Conservation (phyloP, 2,888 invertebrate genomes). For the Eupithecia inturbata region DNA sequence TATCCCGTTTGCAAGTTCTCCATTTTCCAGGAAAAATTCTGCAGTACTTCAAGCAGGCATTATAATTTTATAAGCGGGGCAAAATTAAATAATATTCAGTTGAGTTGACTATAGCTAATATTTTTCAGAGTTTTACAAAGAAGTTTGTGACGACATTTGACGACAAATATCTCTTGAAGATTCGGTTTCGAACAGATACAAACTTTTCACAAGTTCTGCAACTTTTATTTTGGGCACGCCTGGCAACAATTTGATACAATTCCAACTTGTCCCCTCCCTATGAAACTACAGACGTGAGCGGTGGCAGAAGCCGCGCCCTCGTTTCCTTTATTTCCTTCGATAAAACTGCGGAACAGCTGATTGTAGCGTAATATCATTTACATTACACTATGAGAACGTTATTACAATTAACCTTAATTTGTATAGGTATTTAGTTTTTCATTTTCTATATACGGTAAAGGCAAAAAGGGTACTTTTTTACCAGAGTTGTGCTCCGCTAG, state of each 20-base stretch:
- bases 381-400: not conserved
- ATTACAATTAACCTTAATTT: not conserved
- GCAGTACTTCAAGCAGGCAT: not conserved
- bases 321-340: conserved; percentile 27
- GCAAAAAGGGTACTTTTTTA: no score
- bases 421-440: no score
- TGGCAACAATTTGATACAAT: not conserved
- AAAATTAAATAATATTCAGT: no score
- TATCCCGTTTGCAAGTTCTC: not conserved
- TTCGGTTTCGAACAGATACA: not conserved
- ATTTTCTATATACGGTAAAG: no score
- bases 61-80: not conserved
- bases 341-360: conserved; percentile 23
- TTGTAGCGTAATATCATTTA: conserved; percentile 6
- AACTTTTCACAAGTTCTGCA: not conserved
- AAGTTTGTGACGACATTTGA: not conserved
- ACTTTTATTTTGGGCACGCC: not conserved
- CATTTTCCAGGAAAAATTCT: not conserved
- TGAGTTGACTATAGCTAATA: not conserved
- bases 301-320: conserved; percentile 16
- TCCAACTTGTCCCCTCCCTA: conserved; percentile 25
- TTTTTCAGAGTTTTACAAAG: not conserved
- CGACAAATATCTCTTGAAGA: not conserved
- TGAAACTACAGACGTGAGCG: conserved; percentile 10
- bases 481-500: no score